A percentile compares a stretch with the other conserved stretches of the same genome.
These are phyloP conservation scores for Hymenochirus boettgeri DNA, from an alignment of 2,113 vertebrate species.

Conservation along the genomic window DNA sequence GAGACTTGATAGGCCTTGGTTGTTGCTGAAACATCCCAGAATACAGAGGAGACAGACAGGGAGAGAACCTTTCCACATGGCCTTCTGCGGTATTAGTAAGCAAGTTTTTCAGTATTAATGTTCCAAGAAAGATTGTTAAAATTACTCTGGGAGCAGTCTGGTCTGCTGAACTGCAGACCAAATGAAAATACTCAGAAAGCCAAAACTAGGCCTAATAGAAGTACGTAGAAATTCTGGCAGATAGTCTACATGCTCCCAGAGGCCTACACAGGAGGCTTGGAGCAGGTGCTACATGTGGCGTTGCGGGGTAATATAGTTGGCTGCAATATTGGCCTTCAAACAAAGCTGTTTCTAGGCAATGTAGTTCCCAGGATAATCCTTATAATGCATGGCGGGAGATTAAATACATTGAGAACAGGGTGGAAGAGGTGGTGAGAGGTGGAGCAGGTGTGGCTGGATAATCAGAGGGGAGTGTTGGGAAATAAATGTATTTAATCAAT, in stretches of 20 bases:
- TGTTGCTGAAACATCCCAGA: slow-evolving; percentile 39
- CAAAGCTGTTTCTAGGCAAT: neutral
- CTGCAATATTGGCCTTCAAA: neutral
- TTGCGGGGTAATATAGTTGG: neutral
- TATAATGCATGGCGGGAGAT: neutral
- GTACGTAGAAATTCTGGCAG: slow-evolving; percentile 16
- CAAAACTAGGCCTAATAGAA: slow-evolving; percentile 49
- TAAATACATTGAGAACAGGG: neutral
- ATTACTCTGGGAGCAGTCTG: slow-evolving; percentile 54
- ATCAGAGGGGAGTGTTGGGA: too few relatives aligned
- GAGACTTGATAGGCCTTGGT: slow-evolving; percentile 35
- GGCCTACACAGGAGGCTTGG: neutral
- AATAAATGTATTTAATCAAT: too few relatives aligned
- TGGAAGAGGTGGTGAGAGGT: neutral
- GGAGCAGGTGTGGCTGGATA: neutral
- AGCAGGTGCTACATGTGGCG: slow-evolving; percentile 28
- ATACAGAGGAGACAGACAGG: slow-evolving; percentile 45
- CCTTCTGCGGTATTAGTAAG: slow-evolving; percentile 56
- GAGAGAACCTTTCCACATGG: slow-evolving; percentile 55
- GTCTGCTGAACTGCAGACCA: slow-evolving; percentile 58
- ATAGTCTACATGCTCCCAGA: slow-evolving; percentile 3
- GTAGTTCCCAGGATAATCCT: neutral
- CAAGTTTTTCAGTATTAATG: slow-evolving; percentile 50
- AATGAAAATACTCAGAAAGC: slow-evolving; percentile 54
- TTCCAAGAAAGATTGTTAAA: slow-evolving; percentile 50